phyloP scores from a whole-genome alignment of 2,888 invertebrate species.

The Leucoma salicis region DNA sequence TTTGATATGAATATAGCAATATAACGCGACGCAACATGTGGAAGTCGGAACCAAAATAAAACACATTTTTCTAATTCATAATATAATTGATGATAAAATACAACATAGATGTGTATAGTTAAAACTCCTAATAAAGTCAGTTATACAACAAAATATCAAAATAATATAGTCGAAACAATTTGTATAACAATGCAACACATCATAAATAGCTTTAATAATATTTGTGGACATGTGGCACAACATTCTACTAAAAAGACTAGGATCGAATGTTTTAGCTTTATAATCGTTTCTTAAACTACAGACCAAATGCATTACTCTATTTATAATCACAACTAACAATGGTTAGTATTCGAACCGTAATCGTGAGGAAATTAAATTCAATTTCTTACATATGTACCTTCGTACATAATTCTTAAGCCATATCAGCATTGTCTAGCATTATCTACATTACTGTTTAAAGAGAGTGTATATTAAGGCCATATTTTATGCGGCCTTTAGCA shows the following conservation, averaged over 20 bases:
- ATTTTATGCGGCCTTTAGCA: neutral
- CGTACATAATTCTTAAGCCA: too few relatives aligned
- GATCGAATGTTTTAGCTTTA: conserved; percentile 17
- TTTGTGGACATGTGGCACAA: neutral
- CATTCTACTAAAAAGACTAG: conserved; percentile 9
- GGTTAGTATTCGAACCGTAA: too few relatives aligned
- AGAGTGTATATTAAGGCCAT: neutral
- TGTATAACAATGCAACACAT: neutral
- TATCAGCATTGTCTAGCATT: neutral
- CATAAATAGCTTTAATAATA: neutral
- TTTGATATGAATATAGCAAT: too few relatives aligned
- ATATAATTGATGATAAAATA: neutral
- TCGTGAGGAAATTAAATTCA: too few relatives aligned
- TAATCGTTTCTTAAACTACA: conserved; percentile 9
- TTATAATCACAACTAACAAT: conserved; percentile 1
- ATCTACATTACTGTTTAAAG: neutral
- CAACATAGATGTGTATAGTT: conserved; percentile 19
- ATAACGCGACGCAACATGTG: too few relatives aligned
- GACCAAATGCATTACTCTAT: conserved; percentile 6
- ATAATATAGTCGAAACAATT: neutral
- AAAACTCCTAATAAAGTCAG: neutral
- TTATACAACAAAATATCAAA: neutral
- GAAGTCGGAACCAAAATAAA: too few relatives aligned
- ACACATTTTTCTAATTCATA: neutral
- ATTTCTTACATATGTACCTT: neutral